phyloP scores from a whole-genome alignment of 2,888 invertebrate species.

The Chironomus tentans region DNA sequence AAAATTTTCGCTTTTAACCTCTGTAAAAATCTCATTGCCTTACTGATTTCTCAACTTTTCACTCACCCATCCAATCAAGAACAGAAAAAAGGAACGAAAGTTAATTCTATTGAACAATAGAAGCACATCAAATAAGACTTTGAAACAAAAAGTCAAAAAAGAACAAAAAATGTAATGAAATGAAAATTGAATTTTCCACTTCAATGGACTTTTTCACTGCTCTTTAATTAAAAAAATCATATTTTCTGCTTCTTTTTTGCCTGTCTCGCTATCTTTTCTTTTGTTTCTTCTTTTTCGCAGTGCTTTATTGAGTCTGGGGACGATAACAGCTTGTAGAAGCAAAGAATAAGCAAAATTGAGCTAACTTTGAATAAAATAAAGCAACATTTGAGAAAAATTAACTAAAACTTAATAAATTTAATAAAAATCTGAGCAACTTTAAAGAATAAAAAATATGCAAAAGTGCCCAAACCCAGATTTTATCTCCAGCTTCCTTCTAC shows the following conservation, averaged over 20 bases:
- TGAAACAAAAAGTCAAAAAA: not conserved
- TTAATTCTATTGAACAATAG: not conserved
- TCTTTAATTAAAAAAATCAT: slow-evolving; percentile 16
- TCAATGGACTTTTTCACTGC: not conserved
- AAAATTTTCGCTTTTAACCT: not conserved
- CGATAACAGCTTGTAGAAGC: no score
- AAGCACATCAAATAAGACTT: not conserved
- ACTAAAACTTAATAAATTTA: no score
- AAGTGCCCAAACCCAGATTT: not conserved
- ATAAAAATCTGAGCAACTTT: no score
- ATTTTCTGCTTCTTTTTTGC: not conserved
- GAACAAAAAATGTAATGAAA: not conserved
- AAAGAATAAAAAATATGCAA: no score
- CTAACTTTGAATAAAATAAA: no score
- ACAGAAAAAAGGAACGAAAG: not conserved
- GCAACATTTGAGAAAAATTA: no score
- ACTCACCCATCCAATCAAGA: not conserved
- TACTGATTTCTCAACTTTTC: not conserved
- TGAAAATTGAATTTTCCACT: slow-evolving; percentile 16
- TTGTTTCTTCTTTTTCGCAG: no score
- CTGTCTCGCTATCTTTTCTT: no score
- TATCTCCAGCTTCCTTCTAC: not conserved
- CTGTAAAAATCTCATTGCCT: not conserved
- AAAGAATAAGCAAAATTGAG: no score
- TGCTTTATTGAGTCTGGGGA: no score